Evolutionary conservation across 2,888 invertebrate species (phyloP).

Genomic region (Trichogramma evanescens): DNA sequence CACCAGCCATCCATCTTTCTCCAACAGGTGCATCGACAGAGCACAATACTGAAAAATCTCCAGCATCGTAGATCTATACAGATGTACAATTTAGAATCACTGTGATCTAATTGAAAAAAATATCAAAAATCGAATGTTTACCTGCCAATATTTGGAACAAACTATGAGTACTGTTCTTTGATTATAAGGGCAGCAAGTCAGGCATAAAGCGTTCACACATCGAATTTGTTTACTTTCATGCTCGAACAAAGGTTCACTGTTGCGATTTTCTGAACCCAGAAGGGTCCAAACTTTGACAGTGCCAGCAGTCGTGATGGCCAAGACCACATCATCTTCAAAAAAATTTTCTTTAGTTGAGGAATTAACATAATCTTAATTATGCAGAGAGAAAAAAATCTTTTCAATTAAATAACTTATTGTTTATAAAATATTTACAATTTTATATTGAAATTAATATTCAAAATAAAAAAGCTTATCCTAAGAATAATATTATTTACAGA

Average conservation of each 20-base stretch:
- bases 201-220: constrained; percentile 84
- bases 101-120: constrained; percentile 6
- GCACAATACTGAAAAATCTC: constrained; percentile 93
- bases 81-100: constrained; percentile 21
- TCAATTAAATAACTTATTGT: no score
- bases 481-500: no score
- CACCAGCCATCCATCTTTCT: constrained; percentile 92
- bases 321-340: constrained; percentile 84
- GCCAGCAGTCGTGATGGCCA: constrained; percentile 91
- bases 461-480: no score
- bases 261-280: constrained; percentile 78
- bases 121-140: constrained; percentile 33
- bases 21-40: constrained; percentile 83
- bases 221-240: constrained; percentile 96
- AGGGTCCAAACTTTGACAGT: constrained; percentile 97
- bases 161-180: constrained; percentile 95
- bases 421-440: no score
- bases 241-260: constrained; percentile 84
- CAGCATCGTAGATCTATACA: constrained; percentile 66
- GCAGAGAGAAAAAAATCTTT: no score
- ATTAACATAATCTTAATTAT: no score
- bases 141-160: constrained; percentile 95
- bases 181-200: constrained; percentile 92
- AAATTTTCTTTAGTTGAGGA: no score
- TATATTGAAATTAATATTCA: no score